Evolutionary conservation across 1,140 invertebrate species (phyloP).

Genomic region (Caerostris darwini): DNA sequence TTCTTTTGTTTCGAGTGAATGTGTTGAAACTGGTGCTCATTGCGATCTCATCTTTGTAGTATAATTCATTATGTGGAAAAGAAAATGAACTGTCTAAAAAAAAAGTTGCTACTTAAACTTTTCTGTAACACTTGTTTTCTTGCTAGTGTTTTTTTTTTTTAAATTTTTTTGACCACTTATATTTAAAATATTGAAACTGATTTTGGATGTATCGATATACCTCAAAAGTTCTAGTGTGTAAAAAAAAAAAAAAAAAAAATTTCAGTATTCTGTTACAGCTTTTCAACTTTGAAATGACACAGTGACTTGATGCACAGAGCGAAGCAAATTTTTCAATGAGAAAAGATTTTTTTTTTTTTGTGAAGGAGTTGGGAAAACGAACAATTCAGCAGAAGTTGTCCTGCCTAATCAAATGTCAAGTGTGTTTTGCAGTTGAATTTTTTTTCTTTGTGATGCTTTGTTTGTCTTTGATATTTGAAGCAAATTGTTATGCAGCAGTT

Average conservation of each 20-base stretch:
- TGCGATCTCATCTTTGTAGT: slow-evolving; percentile 66
- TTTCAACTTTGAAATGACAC: neutral
- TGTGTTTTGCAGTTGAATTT: neutral
- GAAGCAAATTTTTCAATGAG: too few species aligned
- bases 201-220: neutral
- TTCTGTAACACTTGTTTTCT: neutral
- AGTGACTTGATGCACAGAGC: neutral
- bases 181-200: neutral
- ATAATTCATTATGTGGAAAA: slow-evolving; percentile 45
- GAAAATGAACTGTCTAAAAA: neutral
- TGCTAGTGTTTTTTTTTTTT: neutral
- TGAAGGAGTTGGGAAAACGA: neutral
- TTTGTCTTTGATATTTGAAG: neutral
- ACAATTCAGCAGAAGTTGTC: neutral
- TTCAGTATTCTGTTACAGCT: neutral
- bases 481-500: neutral
- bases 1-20: slow-evolving; percentile 50
- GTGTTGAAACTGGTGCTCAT: slow-evolving; percentile 60
- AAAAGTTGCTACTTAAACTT: neutral
- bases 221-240: neutral
- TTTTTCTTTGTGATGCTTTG: neutral
- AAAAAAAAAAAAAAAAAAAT: too few species aligned
- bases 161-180: neutral
- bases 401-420: neutral
- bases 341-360: neutral